Percentiles rank a stretch among this genome's conserved stretches.
Conservation (phyloP, 2,113 vertebrate genomes). For the Leucosticte australis region DNA sequence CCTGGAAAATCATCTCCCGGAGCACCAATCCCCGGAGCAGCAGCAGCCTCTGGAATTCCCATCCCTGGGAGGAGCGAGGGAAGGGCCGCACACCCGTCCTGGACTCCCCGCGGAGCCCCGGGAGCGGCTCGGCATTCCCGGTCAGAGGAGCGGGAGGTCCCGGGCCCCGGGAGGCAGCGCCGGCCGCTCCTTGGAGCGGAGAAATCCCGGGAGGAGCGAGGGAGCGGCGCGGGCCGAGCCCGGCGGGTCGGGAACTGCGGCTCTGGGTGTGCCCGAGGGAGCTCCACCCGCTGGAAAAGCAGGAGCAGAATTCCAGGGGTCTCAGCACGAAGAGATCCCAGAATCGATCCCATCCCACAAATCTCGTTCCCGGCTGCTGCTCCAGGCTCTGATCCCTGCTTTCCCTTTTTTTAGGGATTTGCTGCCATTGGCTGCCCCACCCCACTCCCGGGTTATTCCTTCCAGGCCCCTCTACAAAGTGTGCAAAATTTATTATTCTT, state of each 20-base stretch:
- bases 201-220: neutral
- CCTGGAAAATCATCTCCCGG: neutral
- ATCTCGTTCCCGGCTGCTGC: neutral
- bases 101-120: neutral
- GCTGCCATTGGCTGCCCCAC: neutral
- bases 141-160: neutral
- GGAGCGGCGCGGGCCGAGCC: too few relatives aligned
- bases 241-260: neutral
- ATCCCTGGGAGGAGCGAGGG: neutral
- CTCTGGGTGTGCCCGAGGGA: neutral
- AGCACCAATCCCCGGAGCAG: neutral
- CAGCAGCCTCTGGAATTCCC: neutral
- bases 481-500: neutral
- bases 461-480: neutral
- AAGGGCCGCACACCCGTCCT: neutral
- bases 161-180: neutral
- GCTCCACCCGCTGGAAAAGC: neutral
- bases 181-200: neutral
- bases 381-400: fast-evolving
- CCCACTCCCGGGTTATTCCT: fast-evolving
- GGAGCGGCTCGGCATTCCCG: neutral
- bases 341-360: fast-evolving
- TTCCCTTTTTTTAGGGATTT: neutral
- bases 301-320: neutral
- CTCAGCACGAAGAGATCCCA: neutral